Conservation (phyloP, 2,113 vertebrate genomes). For the Laterallus jamaicensis region DNA sequence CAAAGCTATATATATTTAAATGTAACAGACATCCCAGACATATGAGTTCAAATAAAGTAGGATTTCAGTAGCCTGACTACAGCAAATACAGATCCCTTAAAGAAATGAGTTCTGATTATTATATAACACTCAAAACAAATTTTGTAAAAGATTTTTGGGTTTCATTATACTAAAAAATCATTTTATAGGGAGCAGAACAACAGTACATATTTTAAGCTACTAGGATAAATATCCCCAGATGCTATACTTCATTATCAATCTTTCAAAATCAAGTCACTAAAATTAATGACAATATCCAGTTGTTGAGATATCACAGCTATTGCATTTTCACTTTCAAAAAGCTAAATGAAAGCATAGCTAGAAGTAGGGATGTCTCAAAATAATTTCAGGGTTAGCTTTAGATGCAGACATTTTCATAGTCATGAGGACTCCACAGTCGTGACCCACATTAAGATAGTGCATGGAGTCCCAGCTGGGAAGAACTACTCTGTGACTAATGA, state of each 20-base stretch:
- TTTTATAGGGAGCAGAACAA: background rate
- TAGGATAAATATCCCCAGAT: background rate
- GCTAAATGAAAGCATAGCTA: background rate
- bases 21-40: constrained; percentile 21
- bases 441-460: background rate
- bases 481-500: background rate
- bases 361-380: background rate
- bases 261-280: background rate
- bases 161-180: background rate
- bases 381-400: background rate
- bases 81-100: background rate
- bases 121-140: background rate
- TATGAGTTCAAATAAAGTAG: background rate
- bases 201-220: background rate
- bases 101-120: background rate
- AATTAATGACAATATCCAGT: background rate
- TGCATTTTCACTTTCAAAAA: background rate
- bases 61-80: background rate
- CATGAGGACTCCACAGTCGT: background rate
- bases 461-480: background rate
- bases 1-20: constrained; percentile 66
- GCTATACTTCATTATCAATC: background rate
- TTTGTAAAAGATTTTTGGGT: background rate
- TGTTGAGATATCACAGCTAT: background rate
- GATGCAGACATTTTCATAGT: background rate